Conservation (phyloP, 2,113 vertebrate species). For the Hipposideros armiger region DNA sequence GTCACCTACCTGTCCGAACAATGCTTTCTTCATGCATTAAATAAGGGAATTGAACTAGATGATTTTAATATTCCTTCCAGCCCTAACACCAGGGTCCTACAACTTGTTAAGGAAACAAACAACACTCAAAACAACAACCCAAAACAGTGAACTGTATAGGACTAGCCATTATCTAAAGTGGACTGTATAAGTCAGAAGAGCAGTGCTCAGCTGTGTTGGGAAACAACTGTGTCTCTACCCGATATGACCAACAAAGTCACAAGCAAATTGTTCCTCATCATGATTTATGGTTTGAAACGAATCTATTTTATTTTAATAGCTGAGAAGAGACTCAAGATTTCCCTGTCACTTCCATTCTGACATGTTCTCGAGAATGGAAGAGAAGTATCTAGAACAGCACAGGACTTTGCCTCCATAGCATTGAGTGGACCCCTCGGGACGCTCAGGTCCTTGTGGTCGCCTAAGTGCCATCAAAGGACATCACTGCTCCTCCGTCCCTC, state of each 20-base stretch:
- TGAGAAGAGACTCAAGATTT: background rate
- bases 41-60: background rate
- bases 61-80: background rate
- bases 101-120: background rate
- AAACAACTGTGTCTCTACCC: background rate
- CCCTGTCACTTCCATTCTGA: background rate
- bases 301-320: constrained; percentile 28
- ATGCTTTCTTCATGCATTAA: background rate
- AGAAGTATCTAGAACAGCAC: background rate
- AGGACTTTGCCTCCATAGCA: background rate
- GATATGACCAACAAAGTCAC: background rate
- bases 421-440: background rate
- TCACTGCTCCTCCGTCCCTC: background rate
- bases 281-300: constrained; percentile 7
- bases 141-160: background rate
- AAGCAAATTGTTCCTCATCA: background rate
- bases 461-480: background rate
- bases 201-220: background rate
- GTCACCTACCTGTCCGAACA: background rate
- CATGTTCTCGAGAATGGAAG: background rate
- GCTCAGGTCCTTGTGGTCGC: background rate
- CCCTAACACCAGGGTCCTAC: background rate
- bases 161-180: background rate
- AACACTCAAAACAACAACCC: background rate
- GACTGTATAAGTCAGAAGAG: background rate